Base-by-base conservation (phyloP, 2,797 vertebrate genomes). In the Poeciliopsis infans region DNA sequence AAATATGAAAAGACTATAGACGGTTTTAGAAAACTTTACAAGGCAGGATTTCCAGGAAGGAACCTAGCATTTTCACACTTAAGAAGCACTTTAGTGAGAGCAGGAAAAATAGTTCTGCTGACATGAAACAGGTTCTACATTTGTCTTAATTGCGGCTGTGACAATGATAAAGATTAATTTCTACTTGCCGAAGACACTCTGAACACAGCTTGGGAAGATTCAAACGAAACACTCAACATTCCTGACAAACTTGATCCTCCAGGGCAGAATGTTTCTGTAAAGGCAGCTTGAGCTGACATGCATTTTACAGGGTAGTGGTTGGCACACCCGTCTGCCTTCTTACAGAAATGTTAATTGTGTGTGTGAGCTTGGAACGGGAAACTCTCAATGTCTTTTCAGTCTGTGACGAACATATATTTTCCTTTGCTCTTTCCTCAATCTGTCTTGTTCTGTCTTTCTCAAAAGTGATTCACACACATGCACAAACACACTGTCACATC, bases 271-370 rank as follows among this genome's bases (percentile, higher is more conserved):
- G 79, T 78, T 28, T 69, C 0, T 28, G 51, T 16, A 88, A 77
- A 28, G 53, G 57, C 75, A 71, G 82, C 83, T 84, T 87, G 87
- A 87, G 64, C 20, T 1, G 28, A 83, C 87, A 77, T 68, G 86
- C 77, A 80, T 46, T 61, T 59, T n/a, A 5, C 46, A 78, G 51
- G 79, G 39, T 71, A 81, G 75, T 23, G 74, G 33, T 46, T 43
- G 36, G 51, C 89, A 77, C 83, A 84, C 83, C 81, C 91, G 77
- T 68, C 75, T 83, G 39, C 76, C 70, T 85, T 85, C 61, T 66
- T 75, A 72, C 72, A 64, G n/a, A 20, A 43, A 72, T 69, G 39
- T 25, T 46, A 3, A 51, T 12, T 55, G 49, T 41, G 74, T 61
- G 12, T 70, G 70, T 78, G 43, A 2, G 28, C 41, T 43, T 66